Evolutionary conservation across 1,140 invertebrate species (phyloP).

Genomic region (Limonius californicus): DNA sequence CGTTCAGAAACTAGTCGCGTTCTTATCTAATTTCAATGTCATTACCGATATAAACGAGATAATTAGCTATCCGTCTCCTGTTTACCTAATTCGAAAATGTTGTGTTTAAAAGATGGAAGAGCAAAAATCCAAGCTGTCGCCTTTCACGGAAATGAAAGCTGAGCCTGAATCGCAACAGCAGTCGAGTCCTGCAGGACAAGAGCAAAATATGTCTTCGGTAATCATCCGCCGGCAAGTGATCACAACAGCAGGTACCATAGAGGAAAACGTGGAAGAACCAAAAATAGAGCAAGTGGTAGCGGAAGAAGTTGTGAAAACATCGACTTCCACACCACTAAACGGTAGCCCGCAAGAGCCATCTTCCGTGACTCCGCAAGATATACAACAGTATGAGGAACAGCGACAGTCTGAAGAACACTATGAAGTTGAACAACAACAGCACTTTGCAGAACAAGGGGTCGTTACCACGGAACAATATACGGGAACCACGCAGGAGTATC

Average conservation of each 20-base stretch:
- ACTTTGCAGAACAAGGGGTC: background rate
- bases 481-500: background rate
- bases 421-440: background rate
- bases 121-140: background rate
- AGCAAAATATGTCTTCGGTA: constrained; percentile 11
- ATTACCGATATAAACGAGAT: background rate
- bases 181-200: background rate
- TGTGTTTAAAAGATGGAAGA: constrained; percentile 4
- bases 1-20: constrained; percentile 4
- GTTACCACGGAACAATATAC: constrained; percentile 1
- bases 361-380: background rate
- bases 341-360: constrained; percentile 6
- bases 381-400: background rate
- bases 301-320: constrained; percentile 28
- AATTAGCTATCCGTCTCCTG: background rate
- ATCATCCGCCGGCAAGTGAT: constrained; percentile 28
- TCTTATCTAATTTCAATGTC: background rate
- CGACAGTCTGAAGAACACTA: background rate
- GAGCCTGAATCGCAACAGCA: background rate
- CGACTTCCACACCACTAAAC: constrained; percentile 6
- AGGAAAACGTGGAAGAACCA: constrained; percentile 34
- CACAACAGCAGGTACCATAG: constrained; percentile 31
- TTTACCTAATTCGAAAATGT: background rate
- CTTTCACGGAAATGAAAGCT: background rate
- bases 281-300: constrained; percentile 25